Evolutionary conservation across 2,888 invertebrate genomes (phyloP).

Genomic region (Cryptosula pallasiana): DNA sequence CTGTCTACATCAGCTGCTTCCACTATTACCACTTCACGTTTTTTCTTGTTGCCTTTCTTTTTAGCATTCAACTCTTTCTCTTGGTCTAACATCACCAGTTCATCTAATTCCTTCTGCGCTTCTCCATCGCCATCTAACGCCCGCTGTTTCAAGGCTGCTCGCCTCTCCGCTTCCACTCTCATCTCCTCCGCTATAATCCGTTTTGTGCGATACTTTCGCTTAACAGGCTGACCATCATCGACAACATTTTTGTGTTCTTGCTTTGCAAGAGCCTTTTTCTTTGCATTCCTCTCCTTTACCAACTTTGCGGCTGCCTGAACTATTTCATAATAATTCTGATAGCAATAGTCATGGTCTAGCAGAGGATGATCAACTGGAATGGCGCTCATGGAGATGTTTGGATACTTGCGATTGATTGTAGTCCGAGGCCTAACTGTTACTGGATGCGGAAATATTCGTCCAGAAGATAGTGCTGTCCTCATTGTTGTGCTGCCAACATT

Average conservation of each 20-base stretch:
- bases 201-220: slow-evolving; percentile 12
- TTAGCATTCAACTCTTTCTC: not conserved
- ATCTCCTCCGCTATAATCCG: not conserved
- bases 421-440: not conserved
- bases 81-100: not conserved
- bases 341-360: slow-evolving; percentile 36
- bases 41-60: not conserved
- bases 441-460: not conserved
- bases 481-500: slow-evolving; percentile 7
- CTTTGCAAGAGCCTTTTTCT: not conserved
- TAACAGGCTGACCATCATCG: not conserved
- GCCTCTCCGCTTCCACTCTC: not conserved
- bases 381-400: slow-evolving; percentile 8
- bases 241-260: not conserved
- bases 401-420: not conserved
- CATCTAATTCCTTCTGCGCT: not conserved
- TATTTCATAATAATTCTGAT: slow-evolving; percentile 25
- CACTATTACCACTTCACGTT: not conserved
- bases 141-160: not conserved
- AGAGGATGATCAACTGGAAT: slow-evolving; percentile 30
- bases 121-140: not conserved
- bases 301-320: not conserved
- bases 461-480: not conserved
- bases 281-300: not conserved
- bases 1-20: slow-evolving; percentile 3